Base-by-base conservation (phyloP, 1,140 invertebrate species). In the Lanistes nyassanus region DNA sequence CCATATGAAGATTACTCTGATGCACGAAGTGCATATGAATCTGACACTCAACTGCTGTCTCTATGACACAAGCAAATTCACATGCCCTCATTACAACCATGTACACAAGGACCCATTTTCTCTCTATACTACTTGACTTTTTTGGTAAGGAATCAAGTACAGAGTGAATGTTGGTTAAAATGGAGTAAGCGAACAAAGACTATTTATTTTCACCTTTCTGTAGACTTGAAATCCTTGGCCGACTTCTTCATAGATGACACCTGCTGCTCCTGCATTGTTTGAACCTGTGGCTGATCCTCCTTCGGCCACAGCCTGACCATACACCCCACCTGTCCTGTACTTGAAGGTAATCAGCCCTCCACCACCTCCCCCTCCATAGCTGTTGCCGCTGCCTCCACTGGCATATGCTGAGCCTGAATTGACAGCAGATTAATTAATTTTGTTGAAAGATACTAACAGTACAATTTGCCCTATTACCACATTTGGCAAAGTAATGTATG, bases 291-390 rank as follows among this genome's bases (percentile, higher is more conserved):
- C 55, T 7, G 56, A 36, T 11, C 83, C 83, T 60, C 84, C 83
- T 71, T 80, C 78, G 1, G 77, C 79, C 11, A 65, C 80, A 4
- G 82, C 68, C n/a, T 74, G 31, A 65, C 77, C 79, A 55, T 79
- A 76, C 6, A 83, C 65, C 51, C 74, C 68, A 39, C 80, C 82
- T 58, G n/a, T 76, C 4, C 56, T 60, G 65, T 82, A 84, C 31
- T 73, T 67, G 21, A 84, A 68, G 37, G 79, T 56, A 4, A 85
- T 79, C 23, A 80, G 69, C 23, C 70, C 70, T 19, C 84, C 83
- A 26, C 82, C 84, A 56, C 84, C 84, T 37, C 83, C 82, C 26
- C 83, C 84, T 13, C 80, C 82, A 67, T 69, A 72, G n/a, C 31
- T 67, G 7, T 26, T 65, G 4, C 74, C 71, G 6, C 74, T 74